These are phyloP conservation scores for Leucophora obtusa DNA, from an alignment of 2,888 invertebrate species.

Conservation along the genomic window DNA sequence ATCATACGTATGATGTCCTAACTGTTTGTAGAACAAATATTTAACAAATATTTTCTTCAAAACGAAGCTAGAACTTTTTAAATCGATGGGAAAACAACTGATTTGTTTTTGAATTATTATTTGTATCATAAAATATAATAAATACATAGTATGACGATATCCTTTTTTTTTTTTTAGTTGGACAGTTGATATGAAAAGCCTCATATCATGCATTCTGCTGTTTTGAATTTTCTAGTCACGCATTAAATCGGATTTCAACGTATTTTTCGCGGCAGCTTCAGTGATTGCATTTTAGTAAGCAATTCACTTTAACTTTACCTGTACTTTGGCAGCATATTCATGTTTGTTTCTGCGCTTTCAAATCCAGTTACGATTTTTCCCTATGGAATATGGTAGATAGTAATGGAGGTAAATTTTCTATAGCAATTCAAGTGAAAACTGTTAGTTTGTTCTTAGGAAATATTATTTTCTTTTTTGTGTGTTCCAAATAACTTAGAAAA, in stretches of 20 bases:
- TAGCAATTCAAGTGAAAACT: constrained; percentile 8
- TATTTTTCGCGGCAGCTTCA: constrained; percentile 24
- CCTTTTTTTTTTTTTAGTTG: no score
- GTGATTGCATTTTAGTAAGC: constrained; percentile 25
- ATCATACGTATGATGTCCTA: no score
- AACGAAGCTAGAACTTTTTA: no score
- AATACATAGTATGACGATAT: no score
- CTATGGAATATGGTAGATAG: neutral
- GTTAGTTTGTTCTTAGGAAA: constrained; percentile 39
- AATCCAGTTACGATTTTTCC: neutral
- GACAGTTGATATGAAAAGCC: no score
- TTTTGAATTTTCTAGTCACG: constrained; percentile 57
- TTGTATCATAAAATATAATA: no score
- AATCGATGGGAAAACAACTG: no score
- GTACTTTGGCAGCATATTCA: neutral
- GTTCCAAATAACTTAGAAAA: constrained; percentile 29
- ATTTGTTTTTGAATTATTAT: no score
- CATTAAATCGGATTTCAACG: constrained; percentile 59
- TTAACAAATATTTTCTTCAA: no score
- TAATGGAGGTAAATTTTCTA: constrained; percentile 17
- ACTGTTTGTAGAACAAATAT: no score
- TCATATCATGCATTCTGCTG: constrained; percentile 29
- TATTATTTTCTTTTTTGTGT: constrained; percentile 9
- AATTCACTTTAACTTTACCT: constrained; percentile 4
- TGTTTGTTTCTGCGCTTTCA: neutral